A percentile compares a stretch with the other conserved stretches of the same genome.
These are phyloP conservation scores for Priapulus caudatus DNA, from an alignment of 2,888 invertebrate genomes.

Conservation along the genomic window DNA sequence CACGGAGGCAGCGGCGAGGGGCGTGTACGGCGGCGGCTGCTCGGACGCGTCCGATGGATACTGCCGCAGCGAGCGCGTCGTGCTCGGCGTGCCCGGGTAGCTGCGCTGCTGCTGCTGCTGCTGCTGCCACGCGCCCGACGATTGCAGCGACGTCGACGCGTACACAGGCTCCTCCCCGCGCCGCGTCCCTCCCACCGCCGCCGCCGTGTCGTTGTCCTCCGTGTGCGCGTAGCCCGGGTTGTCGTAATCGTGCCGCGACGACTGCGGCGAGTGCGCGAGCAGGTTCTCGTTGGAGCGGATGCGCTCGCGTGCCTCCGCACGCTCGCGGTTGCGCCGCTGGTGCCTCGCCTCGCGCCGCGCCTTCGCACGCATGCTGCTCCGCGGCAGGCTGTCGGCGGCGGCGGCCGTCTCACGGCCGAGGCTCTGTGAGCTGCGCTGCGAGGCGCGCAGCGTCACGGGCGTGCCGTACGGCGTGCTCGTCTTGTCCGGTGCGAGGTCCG, in stretches of 20 bases:
- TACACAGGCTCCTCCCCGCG: neutral
- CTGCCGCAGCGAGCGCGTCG: neutral
- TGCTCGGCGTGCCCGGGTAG: neutral
- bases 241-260: neutral
- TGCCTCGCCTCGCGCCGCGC: neutral
- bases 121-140: neutral
- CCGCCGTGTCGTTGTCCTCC: no score
- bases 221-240: neutral
- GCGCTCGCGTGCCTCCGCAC: neutral
- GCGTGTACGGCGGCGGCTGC: constrained; percentile 1
- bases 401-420: neutral
- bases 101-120: neutral
- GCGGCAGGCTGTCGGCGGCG: neutral
- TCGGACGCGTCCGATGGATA: constrained; percentile 1
- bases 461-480: neutral
- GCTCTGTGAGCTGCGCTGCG: neutral
- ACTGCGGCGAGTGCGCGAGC: neutral
- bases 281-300: neutral
- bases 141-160: neutral
- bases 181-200: neutral
- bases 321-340: constrained; percentile 1
- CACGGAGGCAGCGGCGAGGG: neutral
- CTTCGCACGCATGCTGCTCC: neutral
- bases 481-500: neutral
- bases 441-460: neutral